A percentile compares a stretch with the other conserved stretches of the same genome.
Conservation (phyloP, 2,888 invertebrate species). For the Dicranocentrus wangi region DNA sequence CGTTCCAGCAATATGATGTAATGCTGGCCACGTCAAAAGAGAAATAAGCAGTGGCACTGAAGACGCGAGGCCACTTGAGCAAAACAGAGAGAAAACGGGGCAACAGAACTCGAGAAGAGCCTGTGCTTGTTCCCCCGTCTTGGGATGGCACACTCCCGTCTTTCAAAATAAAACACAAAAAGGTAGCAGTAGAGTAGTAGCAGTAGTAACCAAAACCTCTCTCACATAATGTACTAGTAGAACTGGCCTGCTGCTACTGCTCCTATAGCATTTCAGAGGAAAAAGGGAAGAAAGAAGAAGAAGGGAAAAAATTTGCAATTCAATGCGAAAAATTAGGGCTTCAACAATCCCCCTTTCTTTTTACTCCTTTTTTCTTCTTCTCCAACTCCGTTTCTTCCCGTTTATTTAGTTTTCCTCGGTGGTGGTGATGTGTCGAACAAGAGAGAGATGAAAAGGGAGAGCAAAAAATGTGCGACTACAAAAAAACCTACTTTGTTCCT, state of each 20-base stretch:
- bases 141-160: slow-evolving; percentile 53
- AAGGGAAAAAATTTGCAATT: slow-evolving; percentile 69
- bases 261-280: too few relatives aligned
- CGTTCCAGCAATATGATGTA: slow-evolving; percentile 30
- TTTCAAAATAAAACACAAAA: slow-evolving; percentile 20
- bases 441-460: slow-evolving; percentile 15
- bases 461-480: slow-evolving; percentile 2
- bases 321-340: slow-evolving; percentile 68
- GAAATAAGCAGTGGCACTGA: slow-evolving; percentile 4
- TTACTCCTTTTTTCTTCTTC: slow-evolving; percentile 38
- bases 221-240: too few relatives aligned
- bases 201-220: not conserved
- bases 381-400: slow-evolving; percentile 14
- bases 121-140: slow-evolving; percentile 8
- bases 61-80: slow-evolving; percentile 23
- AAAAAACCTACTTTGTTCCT: slow-evolving; percentile 23
- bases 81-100: slow-evolving; percentile 7
- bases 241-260: too few relatives aligned
- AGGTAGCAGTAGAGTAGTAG: not conserved
- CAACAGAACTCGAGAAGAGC: slow-evolving; percentile 41
- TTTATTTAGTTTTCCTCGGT: slow-evolving; percentile 15
- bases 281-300: slow-evolving; percentile 22
- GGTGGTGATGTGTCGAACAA: slow-evolving; percentile 4
- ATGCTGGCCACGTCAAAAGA: slow-evolving; percentile 10
- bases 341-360: slow-evolving; percentile 51